Evolutionary conservation across 2,113 vertebrate species (phyloP), one percentile per base, ranked within the genome.

Genomic region (Emydocephalus ijimae): DNA sequence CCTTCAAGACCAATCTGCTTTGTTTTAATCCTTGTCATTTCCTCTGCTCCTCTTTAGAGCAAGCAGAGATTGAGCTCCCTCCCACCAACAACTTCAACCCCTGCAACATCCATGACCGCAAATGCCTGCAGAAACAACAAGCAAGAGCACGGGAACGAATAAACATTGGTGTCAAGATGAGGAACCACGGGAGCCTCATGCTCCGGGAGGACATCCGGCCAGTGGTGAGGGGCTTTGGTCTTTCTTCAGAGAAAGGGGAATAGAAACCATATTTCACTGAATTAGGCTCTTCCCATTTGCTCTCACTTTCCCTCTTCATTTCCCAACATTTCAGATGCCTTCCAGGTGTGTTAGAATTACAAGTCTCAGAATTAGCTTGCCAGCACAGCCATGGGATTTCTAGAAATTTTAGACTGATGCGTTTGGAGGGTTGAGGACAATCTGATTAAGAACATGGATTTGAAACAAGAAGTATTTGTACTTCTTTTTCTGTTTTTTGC

Each of bases 61-160:
- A 98, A 93, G 98, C 98, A 89, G 99, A 98, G 94, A 97, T 97
- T 0, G 99, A 99, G 9, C 98, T 98, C 91, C 98, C 98, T 9
- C 99, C 98, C 97, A 98, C 98, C 92, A 98, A 98, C 97, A 99
- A 98, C 97, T 98, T 99, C 96, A 98, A 97, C 96, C 98, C 98
- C 23, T 99, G 99, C 96, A 98, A 98, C 69, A 97, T 97, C 87
- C 98, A 98, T 0, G 99, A 99, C 97, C 98, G 98, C 92, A 98
- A 98, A 92, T 99, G 99, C 95, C 97, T 99, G 91, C 98, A 98
- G 98, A 99, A 98, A 96, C 98, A 98, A 95, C 98, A 94, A 88
- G 99, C 97, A 6, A 98, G 95, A 96, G 52, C 94, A 2, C 96
- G 97, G 43, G 96, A 93, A 90, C 93, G 97, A 29, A 96, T 94